phyloP scores from a whole-genome alignment of 2,113 vertebrate genomes.

The Prionailurus bengalensis region DNA sequence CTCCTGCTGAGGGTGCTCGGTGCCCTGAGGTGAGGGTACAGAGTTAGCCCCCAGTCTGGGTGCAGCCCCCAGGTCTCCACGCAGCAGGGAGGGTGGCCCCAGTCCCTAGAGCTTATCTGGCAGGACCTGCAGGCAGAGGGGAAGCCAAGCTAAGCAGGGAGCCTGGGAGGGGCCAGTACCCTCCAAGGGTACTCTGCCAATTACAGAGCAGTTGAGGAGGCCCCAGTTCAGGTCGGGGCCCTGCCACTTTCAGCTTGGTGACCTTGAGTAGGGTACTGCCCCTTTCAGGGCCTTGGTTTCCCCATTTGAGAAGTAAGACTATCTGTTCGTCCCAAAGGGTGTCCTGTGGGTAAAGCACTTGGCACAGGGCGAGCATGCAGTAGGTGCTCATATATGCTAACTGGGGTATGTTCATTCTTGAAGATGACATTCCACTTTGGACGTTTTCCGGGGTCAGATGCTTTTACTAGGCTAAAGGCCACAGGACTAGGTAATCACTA shows the following conservation, averaged over 20 bases:
- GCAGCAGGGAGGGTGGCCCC: conserved; percentile 42
- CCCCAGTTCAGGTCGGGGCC: neutral
- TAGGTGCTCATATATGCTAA: neutral
- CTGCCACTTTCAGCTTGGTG: neutral
- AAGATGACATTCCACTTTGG: neutral
- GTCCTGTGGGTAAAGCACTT: neutral
- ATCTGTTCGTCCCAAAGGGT: neutral
- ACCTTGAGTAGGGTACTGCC: neutral
- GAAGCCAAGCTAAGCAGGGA: neutral
- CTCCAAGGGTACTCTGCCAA: no score
- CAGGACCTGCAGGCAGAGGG: conserved; percentile 92
- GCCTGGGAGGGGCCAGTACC: neutral
- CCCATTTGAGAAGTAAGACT: neutral
- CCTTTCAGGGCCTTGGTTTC: conserved; percentile 10
- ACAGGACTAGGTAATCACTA: neutral
- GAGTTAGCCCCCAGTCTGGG: neutral
- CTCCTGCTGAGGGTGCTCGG: neutral
- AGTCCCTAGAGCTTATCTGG: conserved; percentile 95
- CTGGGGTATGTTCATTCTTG: neutral
- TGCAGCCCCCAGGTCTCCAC: neutral
- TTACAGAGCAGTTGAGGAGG: neutral
- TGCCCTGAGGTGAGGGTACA: neutral
- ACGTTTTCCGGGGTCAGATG: neutral
- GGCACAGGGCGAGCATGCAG: neutral
- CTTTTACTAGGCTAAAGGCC: neutral